These are phyloP conservation scores for Ethmia dodecea DNA, from an alignment of 2,888 invertebrate genomes.

Conservation along the genomic window DNA sequence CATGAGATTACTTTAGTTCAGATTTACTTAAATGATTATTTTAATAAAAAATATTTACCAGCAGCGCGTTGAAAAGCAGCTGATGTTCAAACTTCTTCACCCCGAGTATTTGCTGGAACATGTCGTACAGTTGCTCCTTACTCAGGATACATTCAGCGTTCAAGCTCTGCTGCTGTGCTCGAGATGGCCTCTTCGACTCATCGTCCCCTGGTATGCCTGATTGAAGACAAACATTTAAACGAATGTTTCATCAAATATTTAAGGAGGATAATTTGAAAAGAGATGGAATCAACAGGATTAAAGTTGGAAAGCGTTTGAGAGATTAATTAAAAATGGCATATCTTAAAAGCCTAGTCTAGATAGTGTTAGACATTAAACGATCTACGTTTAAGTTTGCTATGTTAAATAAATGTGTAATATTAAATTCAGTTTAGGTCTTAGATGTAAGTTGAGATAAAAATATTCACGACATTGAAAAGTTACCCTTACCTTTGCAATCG, in stretches of 20 bases:
- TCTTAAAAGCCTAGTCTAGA: too few species aligned
- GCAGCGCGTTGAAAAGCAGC: conserved; percentile 97
- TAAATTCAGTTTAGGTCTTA: too few species aligned
- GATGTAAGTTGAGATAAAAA: too few species aligned
- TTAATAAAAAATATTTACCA: conserved; percentile 39
- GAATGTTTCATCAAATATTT: background rate
- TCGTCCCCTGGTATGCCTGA: conserved; percentile 86
- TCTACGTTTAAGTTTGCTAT: too few species aligned
- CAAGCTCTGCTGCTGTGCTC: conserved; percentile 92
- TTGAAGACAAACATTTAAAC: conserved; percentile 5
- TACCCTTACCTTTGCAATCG: too few species aligned
- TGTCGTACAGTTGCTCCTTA: conserved; percentile 99
- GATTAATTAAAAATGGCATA: too few species aligned
- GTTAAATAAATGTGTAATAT: too few species aligned
- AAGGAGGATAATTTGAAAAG: background rate
- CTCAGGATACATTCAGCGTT: conserved; percentile 97
- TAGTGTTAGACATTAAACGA: too few species aligned
- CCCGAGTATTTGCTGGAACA: conserved; percentile 99
- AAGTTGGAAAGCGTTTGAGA: too few species aligned
- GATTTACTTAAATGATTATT: background rate
- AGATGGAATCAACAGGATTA: too few species aligned
- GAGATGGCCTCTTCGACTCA: conserved; percentile 89
- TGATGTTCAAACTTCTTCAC: conserved; percentile 99
- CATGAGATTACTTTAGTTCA: too few species aligned
- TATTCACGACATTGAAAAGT: too few species aligned